Base-by-base conservation (phyloP, 2,888 invertebrate species). In the Macrosiphum euphorbiae region DNA sequence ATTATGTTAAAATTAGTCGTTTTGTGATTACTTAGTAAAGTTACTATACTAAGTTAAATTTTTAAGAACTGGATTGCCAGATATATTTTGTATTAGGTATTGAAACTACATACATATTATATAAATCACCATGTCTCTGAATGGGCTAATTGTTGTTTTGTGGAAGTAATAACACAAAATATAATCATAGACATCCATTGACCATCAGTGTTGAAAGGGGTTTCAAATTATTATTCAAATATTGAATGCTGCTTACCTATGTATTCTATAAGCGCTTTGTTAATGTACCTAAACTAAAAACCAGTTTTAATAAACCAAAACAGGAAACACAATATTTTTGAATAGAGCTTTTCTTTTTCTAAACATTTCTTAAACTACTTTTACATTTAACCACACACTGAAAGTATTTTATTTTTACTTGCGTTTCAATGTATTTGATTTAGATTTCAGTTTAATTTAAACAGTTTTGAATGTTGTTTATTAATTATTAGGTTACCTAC, bases 281-380 rank as follows among this genome's bases (percentile, higher is more conserved):
- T 26, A 35, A 85, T 28, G 50, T 61, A 26, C 2, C 35, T 84
- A 7, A 92, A 92, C 86, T 41, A 41, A 87, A 88, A 88, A 92
- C 61, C 92, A 28, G 87, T 92, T 92, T 87, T 88, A 13, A 87
- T 87, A 41, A 41, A 87, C 4, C 10, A 28, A 88, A 67, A 88
- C 50, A 20, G 52, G 67, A 92, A 91, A 91, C 55, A 84, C 55
- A 52, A 90, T 90, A 35, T 87, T 92, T 86, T 47, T 61, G n/a
- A 52, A 50, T 78, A 78, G 52, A 88, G n/a, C 92, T 88, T 92
- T 92, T 61, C 24, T 85, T 50, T 61, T 7, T 11, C 47, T n/a
- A 61, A 35, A 41, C 67, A 67, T 67, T 88, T 91, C n/a, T 47
- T 41, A 92, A 67, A 87, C 61, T 16, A 67, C 92, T 92, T 92